A percentile compares a stretch with the other conserved stretches of the same genome.
Evolutionary conservation across 2,888 invertebrate genomes (phyloP).

Genomic region (Acrocyrtus sp.): DNA sequence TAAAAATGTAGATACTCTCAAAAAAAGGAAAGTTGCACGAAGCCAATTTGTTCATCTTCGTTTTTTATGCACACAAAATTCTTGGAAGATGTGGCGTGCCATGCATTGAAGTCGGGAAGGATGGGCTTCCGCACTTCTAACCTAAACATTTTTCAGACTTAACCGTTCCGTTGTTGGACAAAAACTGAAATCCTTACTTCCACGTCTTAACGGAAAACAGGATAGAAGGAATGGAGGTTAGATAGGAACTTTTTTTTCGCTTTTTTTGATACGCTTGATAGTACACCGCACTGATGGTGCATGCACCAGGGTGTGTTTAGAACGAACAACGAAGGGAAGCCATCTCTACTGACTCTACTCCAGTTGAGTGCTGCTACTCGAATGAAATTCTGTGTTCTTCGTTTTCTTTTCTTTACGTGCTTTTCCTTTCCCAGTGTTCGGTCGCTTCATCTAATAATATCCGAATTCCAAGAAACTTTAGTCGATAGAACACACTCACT

Average conservation of each 20-base stretch:
- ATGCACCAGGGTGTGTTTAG: neutral
- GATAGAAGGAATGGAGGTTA: too few species aligned
- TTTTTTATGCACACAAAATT: neutral
- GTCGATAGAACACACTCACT: slow-evolving; percentile 38
- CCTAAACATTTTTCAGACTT: neutral
- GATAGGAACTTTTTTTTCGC: too few species aligned
- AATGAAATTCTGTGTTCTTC: neutral
- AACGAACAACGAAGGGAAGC: neutral
- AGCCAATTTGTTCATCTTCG: neutral
- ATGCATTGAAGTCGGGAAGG: too few species aligned
- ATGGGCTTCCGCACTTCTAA: neutral
- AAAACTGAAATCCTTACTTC: neutral
- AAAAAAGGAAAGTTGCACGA: neutral
- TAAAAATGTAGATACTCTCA: neutral
- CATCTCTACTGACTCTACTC: slow-evolving; percentile 1
- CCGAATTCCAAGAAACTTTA: slow-evolving; percentile 38
- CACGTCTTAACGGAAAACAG: too few species aligned
- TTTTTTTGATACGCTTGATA: neutral
- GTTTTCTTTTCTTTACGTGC: neutral
- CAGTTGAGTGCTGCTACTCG: neutral
- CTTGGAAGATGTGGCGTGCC: neutral
- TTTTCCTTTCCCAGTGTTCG: slow-evolving; percentile 7
- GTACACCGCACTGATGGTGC: neutral
- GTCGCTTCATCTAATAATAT: slow-evolving; percentile 45
- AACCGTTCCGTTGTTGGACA: neutral